A percentile compares a stretch with the other conserved stretches of the same genome.
Conservation (phyloP, 53 echinoderm and acorn worm genomes). For the Luidia sarsii region DNA sequence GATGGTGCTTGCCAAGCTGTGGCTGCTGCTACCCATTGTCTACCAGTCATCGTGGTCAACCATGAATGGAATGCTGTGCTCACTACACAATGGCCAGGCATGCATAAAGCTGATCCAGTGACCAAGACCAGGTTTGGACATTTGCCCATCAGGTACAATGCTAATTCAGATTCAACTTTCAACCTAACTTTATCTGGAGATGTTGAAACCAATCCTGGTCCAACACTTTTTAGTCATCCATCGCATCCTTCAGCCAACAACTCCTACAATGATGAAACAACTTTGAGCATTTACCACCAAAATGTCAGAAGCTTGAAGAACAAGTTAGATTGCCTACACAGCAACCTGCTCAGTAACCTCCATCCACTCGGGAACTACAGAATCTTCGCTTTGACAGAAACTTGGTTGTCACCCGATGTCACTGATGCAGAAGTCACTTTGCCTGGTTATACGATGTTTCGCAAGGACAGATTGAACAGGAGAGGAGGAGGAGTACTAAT, state of each 20-base stretch:
- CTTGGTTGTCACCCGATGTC: conserved; percentile 40
- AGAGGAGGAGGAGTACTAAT: conserved; percentile 38
- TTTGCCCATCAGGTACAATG: conserved; percentile 1
- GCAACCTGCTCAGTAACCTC: conserved; percentile 16
- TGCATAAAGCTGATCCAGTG: too few relatives aligned
- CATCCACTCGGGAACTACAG: conserved; percentile 8
- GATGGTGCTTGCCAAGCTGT: too few relatives aligned
- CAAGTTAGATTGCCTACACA: conserved; percentile 30
- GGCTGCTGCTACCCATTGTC: too few relatives aligned
- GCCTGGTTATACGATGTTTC: conserved; percentile 35
- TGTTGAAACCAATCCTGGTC: conserved; percentile 23
- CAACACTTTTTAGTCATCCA: not conserved
- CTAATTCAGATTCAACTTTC: conserved; percentile 1
- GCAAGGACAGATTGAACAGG: conserved; percentile 41
- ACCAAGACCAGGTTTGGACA: conserved; percentile 7
- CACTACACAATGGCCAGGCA: too few relatives aligned
- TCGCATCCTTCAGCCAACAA: not conserved
- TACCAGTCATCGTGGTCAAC: too few relatives aligned
- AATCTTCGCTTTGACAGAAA: conserved; percentile 45
- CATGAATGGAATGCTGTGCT: too few relatives aligned
- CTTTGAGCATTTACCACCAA: conserved; percentile 31
- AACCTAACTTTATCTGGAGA: conserved; percentile 11
- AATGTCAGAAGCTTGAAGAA: conserved; percentile 42
- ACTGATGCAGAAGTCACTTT: conserved; percentile 30
- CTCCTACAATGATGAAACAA: not conserved